phyloP scores from a whole-genome alignment of 2,888 invertebrate genomes.

The Stenurella melanura region DNA sequence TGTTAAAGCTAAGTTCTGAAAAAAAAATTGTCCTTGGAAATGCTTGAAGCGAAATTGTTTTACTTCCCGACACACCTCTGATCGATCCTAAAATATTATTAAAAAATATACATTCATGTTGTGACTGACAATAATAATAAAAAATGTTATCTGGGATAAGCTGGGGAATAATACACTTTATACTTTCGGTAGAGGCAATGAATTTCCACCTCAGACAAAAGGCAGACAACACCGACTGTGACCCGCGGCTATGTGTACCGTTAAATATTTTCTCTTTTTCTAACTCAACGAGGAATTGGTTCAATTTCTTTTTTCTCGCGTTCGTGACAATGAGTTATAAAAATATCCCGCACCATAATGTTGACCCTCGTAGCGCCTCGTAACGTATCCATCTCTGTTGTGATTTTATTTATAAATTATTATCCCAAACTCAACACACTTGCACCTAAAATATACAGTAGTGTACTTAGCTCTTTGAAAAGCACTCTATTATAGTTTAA shows the following conservation, averaged over 20 bases:
- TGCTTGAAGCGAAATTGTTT: too few species aligned
- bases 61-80: too few species aligned
- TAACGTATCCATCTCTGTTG: constrained; percentile 28
- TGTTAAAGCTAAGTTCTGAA: too few species aligned
- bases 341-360: constrained; percentile 31
- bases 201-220: neutral
- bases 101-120: too few species aligned
- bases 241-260: constrained; percentile 17
- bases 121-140: too few species aligned
- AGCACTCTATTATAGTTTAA: neutral
- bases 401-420: constrained; percentile 35
- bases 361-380: constrained; percentile 32
- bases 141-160: too few species aligned
- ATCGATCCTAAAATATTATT: too few species aligned
- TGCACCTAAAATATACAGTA: neutral
- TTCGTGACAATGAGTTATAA: constrained; percentile 35
- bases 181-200: neutral
- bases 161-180: neutral
- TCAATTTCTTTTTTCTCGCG: neutral
- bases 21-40: too few species aligned
- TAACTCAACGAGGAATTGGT: neutral
- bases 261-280: constrained; percentile 25
- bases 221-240: constrained; percentile 12
- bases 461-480: neutral
- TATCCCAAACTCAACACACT: constrained; percentile 15